Evolutionary conservation across 2,113 vertebrate species (phyloP), one percentile per base, ranked within the genome.

Genomic region (Pithys albifrons): DNA sequence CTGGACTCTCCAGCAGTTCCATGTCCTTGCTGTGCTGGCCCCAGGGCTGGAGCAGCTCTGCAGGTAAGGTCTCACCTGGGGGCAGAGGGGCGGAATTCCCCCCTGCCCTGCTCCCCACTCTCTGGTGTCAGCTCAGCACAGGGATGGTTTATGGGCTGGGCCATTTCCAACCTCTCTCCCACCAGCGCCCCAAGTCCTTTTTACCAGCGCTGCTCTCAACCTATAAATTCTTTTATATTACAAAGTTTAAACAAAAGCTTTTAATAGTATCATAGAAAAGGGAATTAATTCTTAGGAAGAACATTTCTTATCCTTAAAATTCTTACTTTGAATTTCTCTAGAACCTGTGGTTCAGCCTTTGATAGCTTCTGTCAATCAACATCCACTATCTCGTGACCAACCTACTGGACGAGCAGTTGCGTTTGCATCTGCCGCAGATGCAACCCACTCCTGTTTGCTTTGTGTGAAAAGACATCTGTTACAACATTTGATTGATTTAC

Each of bases 391-490:
- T 58, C 14, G 3, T 75, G 54, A 66, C 67, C n/a, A 57, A 7
- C 58, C 7, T 78, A 41, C 61, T 89, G 95, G 91, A 74, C 75
- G 86, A 91, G 76, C 43, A 94, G 73, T 49, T 88, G 39, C 66
- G 62, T 77, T 93, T 81, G 35, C 61, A 48, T 90, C 77, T 83
- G 77, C 92, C 83, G 73, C 75, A 70, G 61, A 92, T 91, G 85
- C 64, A 87, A 45, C 77, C 46, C 45, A 35, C 57, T 94, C 89
- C 89, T 75, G 3, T 90, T 85, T 91, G 72, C 64, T 61, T 88
- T 67, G 62, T 78, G 49, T 61, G 43, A 84, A 86, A 91, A 73
- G 84, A 69, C 88, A 94, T 96, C 86, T 97, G 87, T 79, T 95
- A 18, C 45, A 61, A 48, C 12, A 17, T 90, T 85, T 86, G 91